Evolutionary conservation across 2,113 vertebrate genomes (phyloP), one percentile per base, ranked within the genome.

Genomic region (Thamnaconus septentrionalis): DNA sequence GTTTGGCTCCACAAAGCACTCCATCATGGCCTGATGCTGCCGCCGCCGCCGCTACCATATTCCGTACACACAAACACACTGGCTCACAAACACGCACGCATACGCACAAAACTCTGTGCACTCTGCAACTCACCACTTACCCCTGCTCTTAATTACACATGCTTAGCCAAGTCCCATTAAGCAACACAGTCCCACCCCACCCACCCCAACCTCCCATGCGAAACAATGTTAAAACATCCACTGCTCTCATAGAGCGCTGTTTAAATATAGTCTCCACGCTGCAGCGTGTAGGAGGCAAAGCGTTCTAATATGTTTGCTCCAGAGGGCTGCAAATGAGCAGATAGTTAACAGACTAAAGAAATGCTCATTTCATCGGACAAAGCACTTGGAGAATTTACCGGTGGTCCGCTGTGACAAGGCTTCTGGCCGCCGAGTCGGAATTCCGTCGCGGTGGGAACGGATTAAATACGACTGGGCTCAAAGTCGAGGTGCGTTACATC

Each of bases 131-230:
- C 93, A 92, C 91, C 91, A 93, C 93, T 94, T 95, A 96, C 94
- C 95, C 94, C 92, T 94, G 92, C 94, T 95, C 95, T 96, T 96
- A 98, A 97, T 98, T 97, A 97, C 93, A 94, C 92, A 82, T 94
- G 93, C 93, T 94, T 93, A 91, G 91, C 94, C 92, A 92, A 92
- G 92, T 94, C 94, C 94, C 93, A 94, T 88, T 89, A 89, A 83
- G 70, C 81, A 69, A 56, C 11, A 63, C 50, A 39, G 31, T 39
- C 75, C 69, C 91, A 31, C 18, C 18, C 18, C 18, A 31, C 18
- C 18, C 18, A 31, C 18, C 18, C 18, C 18, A 31, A 2, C 67
- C 91, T 59, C 90, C 65, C 64, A 93, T 76, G 79, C 93, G 94
- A 94, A 95, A 95, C 92, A 95, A 88, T 71, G 79, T 73, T 86